phyloP scores from a whole-genome alignment of 2,113 vertebrate genomes.

The Nothobranchius kuhntae region DNA sequence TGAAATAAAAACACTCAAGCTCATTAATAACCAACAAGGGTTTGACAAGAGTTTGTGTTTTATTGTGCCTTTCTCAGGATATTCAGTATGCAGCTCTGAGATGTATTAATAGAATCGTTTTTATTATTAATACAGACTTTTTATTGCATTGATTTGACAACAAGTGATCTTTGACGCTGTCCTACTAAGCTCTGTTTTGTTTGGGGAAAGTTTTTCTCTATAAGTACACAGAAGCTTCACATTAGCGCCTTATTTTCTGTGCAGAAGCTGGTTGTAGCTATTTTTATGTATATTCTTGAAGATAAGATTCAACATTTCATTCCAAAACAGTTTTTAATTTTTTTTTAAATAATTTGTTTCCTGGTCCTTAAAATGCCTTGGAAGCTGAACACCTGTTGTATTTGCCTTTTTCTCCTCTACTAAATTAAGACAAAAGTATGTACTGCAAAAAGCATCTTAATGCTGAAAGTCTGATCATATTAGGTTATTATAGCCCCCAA shows the following conservation, averaged over 20 bases:
- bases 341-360: not conserved
- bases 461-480: too few relatives aligned
- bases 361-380: not conserved
- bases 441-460: too few relatives aligned
- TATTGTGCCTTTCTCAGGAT: slow-evolving; percentile 59
- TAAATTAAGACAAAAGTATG: too few relatives aligned
- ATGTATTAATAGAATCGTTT: slow-evolving; percentile 1
- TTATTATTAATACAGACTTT: not conserved
- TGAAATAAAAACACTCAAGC: not conserved
- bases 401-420: too few relatives aligned
- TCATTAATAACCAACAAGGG: not conserved
- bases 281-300: not conserved
- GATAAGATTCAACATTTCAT: not conserved
- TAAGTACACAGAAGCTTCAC: not conserved
- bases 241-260: not conserved
- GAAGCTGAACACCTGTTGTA: too few relatives aligned
- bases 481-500: too few relatives aligned
- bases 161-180: slow-evolving; percentile 29
- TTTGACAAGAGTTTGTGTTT: slow-evolving; percentile 18
- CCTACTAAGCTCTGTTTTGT: not conserved
- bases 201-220: not conserved
- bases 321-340: not conserved
- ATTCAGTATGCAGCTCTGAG: slow-evolving; percentile 33
- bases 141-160: slow-evolving; percentile 25
- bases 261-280: not conserved